phyloP scores from a whole-genome alignment of 2,888 invertebrate species.

The Amaurobius ferox region DNA sequence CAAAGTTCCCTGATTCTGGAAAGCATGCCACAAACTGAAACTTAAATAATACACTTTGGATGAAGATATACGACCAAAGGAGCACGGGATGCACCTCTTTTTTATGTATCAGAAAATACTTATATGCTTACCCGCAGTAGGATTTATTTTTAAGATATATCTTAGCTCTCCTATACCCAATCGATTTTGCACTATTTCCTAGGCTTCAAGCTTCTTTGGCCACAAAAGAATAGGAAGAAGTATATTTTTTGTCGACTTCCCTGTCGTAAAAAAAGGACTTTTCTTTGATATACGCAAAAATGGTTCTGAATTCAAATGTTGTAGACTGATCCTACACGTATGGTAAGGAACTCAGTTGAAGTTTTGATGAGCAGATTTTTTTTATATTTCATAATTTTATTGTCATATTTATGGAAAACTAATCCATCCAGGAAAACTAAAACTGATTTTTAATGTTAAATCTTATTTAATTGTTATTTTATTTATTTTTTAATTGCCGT shows the following conservation, averaged over 20 bases:
- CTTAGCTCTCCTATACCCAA: not conserved
- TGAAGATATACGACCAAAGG: not conserved
- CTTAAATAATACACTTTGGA: not conserved
- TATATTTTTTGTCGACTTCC: not conserved
- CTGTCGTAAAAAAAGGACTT: not conserved
- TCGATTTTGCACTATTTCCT: constrained; percentile 11
- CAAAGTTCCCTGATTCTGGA: not conserved
- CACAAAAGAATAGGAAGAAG: not conserved
- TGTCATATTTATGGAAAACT: no score
- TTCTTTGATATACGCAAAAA: not conserved
- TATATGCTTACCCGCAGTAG: constrained; percentile 3
- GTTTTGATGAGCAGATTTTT: no score
- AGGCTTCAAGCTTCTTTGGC: not conserved
- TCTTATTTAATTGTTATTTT: no score
- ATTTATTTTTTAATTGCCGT: no score
- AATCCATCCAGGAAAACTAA: no score
- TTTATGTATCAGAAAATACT: constrained; percentile 16
- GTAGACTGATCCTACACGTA: not conserved
- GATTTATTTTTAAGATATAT: constrained; percentile 9
- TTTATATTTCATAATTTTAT: no score
- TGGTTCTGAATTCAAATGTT: not conserved
- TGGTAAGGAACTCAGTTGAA: no score
- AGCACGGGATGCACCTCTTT: not conserved
- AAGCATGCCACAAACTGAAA: constrained; percentile 1
- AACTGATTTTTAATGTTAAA: no score